Base-by-base conservation (phyloP, 2,888 invertebrate species). In the Aporophyla lueneburgensis region DNA sequence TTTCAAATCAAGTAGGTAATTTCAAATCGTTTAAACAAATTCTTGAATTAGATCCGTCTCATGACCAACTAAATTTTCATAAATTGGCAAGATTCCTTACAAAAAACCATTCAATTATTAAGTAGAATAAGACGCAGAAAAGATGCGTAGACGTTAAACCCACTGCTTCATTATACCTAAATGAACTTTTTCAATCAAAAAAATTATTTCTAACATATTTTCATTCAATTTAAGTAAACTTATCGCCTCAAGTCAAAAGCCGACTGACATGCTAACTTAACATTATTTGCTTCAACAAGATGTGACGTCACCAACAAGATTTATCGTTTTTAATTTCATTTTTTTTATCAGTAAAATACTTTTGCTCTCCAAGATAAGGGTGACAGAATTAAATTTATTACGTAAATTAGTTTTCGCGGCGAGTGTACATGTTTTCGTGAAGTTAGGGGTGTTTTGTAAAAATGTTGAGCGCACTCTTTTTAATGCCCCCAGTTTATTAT, bases 251-350 rank as follows among this genome's bases (percentile, higher is more conserved):
- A 85, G 71, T 73, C n/a, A 43, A 40, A 71, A 77, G 33, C 59
- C 67, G 49, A 62, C 62, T 78, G 83, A 83, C 74, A 78, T 84
- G 65, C 78, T 51, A 74, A 85, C 80, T 77, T 72, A 81, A 83
- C 79, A 84, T 79, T 83, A 89, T 86, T 85, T 84, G 76, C 78
- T 62, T 40, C 65, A 79, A 82, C 84, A 79, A 85, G 85, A 84
- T 76, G 76, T 81, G 80, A 84, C 80, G 75, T 77, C 76, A 80
- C 76, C 69, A 79, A 79, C 54, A 78, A 87, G 88, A 89, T 89
- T 88, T 88, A 89, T 88, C 80, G 77, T 81, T 80, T 83, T 86
- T 89, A 88, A 88, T 89, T 88, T 86, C 72, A 76, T 69, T 83
- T 80, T n/a, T 84, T 78, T 85, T 82, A 75, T 86, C 84, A 86